Evolutionary conservation across 2,888 invertebrate species (phyloP), one percentile per base, ranked within the genome.

Genomic region (Diarsia brunnea): DNA sequence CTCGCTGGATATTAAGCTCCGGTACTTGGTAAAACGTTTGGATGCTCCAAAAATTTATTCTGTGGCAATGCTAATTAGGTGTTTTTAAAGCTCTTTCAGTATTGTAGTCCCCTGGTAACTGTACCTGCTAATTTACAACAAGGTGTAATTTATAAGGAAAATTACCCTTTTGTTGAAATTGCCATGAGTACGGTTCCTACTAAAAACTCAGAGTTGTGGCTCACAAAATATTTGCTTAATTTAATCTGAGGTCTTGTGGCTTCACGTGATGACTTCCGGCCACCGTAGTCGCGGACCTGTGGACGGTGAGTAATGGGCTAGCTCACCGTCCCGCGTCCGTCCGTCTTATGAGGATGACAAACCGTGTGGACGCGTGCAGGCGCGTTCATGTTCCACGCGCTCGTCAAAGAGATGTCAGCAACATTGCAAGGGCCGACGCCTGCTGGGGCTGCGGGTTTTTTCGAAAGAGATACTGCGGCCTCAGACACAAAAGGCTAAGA

Each of bases 41-140:
- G 80, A 79, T 79, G 73, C 61, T 80, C 74, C 72, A 72, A 78
- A 87, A 91, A 88, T 89, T 81, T 91, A 91, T 90, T 89, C 89
- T 77, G 87, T 84, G 86, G 88, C 82, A 80, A 90, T 90, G 90
- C 89, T 91, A 92, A 92, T 91, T 90, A 92, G 90, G 82, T 89
- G 86, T 86, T 89, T 86, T 84, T 69, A 87, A 85, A 78, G 69
- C 84, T 81, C 74, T 76, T 78, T 70, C 72, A 68, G 78, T 64
- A 79, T 76, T 79, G 72, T 90, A 78, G 68, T 85, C 58, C 75
- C 85, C 89, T 90, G 83, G 88, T 91, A 89, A 82, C 69, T 78
- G 55, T 67, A 66, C 73, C 75, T 71, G 78, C 78, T 85, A 87
- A 89, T 89, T 90, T 79, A 69, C 66, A 61, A 67, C 49, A 65